Conservation (phyloP, 2,113 vertebrate genomes). For the Philantomba maxwellii region DNA sequence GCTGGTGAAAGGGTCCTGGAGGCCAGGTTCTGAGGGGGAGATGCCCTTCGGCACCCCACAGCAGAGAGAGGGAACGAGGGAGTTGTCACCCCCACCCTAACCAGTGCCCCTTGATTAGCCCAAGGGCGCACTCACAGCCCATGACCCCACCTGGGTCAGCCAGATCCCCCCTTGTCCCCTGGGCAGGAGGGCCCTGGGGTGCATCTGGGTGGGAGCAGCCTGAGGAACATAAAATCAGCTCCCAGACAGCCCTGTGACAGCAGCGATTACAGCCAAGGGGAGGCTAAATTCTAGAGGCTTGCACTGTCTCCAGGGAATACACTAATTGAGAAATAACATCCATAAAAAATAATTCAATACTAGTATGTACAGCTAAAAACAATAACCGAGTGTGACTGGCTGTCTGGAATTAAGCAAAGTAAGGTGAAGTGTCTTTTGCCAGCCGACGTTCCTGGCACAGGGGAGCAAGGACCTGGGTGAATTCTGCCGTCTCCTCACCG, state of each 20-base stretch:
- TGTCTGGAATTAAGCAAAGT: slow-evolving; percentile 69
- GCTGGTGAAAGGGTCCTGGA: neutral
- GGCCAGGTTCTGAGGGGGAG: neutral
- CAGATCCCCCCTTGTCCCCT: neutral
- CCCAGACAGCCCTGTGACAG: neutral
- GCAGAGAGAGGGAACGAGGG: neutral
- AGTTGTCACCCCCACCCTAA: neutral
- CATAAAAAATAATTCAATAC: slow-evolving; percentile 69
- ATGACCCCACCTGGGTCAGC: neutral
- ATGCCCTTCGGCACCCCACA: accelerated
- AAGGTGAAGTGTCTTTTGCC: slow-evolving; percentile 54
- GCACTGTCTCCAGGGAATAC: slow-evolving; percentile 34
- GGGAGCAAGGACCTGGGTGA: neutral
- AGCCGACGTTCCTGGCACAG: neutral
- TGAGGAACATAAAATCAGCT: neutral
- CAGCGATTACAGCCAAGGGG: slow-evolving; percentile 35
- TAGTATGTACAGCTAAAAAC: slow-evolving; percentile 66
- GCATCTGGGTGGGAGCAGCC: neutral
- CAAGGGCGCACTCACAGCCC: neutral
- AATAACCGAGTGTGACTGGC: slow-evolving; percentile 67
- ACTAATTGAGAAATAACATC: slow-evolving; percentile 74
- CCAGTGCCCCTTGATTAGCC: neutral
- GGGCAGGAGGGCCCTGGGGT: neutral
- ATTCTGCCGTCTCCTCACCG: neutral
- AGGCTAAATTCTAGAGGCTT: slow-evolving; percentile 46